Evolutionary conservation across 2,797 vertebrate genomes (phyloP).

Genomic region (Enteromius unitaeniatus): DNA sequence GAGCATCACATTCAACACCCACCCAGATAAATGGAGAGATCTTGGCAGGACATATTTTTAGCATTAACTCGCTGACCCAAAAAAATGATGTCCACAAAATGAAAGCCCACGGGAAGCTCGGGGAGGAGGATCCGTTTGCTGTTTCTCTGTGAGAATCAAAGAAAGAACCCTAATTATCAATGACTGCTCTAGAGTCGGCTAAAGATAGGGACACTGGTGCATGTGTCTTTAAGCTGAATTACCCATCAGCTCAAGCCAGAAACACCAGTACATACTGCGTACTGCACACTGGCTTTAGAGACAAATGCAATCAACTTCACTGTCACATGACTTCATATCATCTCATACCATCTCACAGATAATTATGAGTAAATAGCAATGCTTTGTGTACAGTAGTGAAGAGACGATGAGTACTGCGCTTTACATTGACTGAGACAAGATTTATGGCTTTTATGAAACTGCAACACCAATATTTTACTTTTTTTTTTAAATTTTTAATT

Average conservation of each 20-base stretch:
- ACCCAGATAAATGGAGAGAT: conserved; percentile 76
- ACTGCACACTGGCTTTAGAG: neutral
- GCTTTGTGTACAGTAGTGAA: neutral
- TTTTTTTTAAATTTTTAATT: too few relatives aligned
- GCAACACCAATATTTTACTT: neutral
- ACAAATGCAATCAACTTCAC: neutral
- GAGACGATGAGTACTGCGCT: neutral
- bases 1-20: conserved; percentile 77
- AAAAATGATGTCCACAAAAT: conserved; percentile 75
- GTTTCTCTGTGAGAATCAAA: conserved; percentile 61
- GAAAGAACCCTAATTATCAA: conserved; percentile 63
- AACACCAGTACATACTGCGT: neutral
- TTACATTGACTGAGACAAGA: neutral
- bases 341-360: neutral
- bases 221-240: conserved; percentile 53
- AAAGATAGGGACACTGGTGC: conserved; percentile 49
- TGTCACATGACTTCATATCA: neutral
- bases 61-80: conserved; percentile 82
- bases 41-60: conserved; percentile 80
- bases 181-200: conserved; percentile 55
- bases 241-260: conserved; percentile 51
- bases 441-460: neutral
- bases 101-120: conserved; percentile 68
- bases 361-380: neutral
- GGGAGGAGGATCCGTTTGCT: conserved; percentile 68